phyloP scores from a whole-genome alignment of 2,113 vertebrate genomes.

The Arizona elegans region DNA sequence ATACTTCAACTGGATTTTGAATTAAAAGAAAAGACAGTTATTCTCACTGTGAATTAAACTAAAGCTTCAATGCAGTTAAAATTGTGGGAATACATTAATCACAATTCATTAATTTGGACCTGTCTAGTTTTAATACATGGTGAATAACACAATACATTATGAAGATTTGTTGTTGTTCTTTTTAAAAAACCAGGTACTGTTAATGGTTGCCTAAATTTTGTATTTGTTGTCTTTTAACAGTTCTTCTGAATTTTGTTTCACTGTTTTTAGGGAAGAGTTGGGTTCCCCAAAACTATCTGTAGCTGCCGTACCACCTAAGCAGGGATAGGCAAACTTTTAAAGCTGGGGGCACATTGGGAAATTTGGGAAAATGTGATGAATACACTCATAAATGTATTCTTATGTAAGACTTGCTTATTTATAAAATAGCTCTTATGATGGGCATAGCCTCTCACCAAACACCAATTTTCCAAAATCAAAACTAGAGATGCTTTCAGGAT shows the following conservation, averaged over 20 bases:
- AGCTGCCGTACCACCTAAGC: background rate
- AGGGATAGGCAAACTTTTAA: background rate
- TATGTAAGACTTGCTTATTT: background rate
- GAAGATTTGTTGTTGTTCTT: background rate
- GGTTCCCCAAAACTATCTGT: background rate
- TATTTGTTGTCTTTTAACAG: background rate
- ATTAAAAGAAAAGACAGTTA: background rate
- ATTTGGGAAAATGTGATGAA: background rate
- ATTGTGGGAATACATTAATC: background rate
- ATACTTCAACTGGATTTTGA: background rate
- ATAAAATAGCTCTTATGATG: background rate
- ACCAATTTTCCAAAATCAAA: background rate
- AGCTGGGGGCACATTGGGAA: background rate
- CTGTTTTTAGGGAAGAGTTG: background rate
- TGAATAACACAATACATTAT: background rate
- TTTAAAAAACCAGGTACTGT: background rate
- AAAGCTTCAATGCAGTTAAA: background rate
- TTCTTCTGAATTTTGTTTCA: background rate
- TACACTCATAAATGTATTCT: background rate
- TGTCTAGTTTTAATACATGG: background rate
- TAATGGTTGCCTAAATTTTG: background rate
- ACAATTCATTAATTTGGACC: background rate
- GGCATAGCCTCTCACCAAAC: background rate
- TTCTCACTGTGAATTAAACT: background rate
- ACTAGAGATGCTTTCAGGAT: background rate